Conservation (phyloP, 2,113 vertebrate species). For the Sinocyclocheilus rhinocerous region DNA sequence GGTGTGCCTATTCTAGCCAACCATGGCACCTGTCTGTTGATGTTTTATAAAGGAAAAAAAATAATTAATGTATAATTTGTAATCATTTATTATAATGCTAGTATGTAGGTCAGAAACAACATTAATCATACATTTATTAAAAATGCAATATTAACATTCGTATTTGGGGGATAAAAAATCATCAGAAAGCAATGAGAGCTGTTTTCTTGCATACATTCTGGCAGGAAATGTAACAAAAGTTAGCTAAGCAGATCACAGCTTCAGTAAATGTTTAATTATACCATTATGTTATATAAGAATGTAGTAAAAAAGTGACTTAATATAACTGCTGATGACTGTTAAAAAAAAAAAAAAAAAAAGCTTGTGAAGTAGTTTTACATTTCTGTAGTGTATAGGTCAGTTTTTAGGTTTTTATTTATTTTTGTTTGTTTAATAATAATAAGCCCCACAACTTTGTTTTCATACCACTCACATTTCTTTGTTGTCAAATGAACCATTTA, state of each 20-base stretch:
- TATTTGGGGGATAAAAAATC: background rate
- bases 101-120: background rate
- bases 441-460: background rate
- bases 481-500: background rate
- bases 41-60: conserved; percentile 46
- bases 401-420: background rate
- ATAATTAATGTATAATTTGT: background rate
- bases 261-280: conserved; percentile 36
- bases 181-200: background rate
- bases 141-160: background rate
- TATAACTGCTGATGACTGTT: background rate
- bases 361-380: background rate
- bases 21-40: conserved; percentile 45
- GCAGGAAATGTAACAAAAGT: background rate
- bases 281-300: background rate
- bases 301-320: conserved; percentile 2
- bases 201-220: background rate
- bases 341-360: background rate
- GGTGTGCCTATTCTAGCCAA: conserved; percentile 64
- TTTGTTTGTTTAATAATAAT: background rate
- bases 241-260: background rate
- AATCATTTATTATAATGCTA: background rate
- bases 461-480: background rate
- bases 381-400: background rate
- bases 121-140: background rate